Evolutionary conservation across 2,113 vertebrate genomes (phyloP).

Genomic region (Bettongia penicillata): DNA sequence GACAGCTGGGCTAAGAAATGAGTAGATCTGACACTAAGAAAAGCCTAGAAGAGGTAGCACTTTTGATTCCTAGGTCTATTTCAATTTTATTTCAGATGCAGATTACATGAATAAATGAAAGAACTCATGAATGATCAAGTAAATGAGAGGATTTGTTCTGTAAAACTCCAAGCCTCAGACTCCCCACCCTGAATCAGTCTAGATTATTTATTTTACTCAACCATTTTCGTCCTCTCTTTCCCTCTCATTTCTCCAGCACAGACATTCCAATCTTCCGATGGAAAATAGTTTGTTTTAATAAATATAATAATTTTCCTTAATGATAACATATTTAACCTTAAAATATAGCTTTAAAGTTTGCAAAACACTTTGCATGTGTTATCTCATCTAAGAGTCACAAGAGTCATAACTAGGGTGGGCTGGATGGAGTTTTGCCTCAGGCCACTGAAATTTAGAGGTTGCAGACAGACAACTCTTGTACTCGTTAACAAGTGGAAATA

Average conservation of each 20-base stretch:
- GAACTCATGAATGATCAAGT: not conserved
- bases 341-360: not conserved
- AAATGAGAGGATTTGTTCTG: not conserved
- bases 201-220: not conserved
- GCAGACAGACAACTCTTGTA: not conserved
- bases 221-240: not conserved
- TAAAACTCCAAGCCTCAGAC: too few relatives aligned
- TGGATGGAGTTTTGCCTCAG: not conserved
- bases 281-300: not conserved
- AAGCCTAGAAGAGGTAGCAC: not conserved
- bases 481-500: not conserved
- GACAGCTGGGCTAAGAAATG: not conserved
- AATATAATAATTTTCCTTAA: not conserved
- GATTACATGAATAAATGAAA: not conserved
- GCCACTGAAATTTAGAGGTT: not conserved
- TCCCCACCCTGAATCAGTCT: not conserved
- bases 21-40: not conserved
- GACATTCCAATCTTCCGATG: not conserved
- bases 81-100: not conserved
- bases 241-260: not conserved
- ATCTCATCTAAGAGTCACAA: not conserved
- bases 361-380: not conserved
- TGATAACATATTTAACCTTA: not conserved
- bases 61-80: not conserved
- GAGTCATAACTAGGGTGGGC: not conserved